Conservation (phyloP, 2,113 vertebrate species). For the Stigmatopora argus region DNA sequence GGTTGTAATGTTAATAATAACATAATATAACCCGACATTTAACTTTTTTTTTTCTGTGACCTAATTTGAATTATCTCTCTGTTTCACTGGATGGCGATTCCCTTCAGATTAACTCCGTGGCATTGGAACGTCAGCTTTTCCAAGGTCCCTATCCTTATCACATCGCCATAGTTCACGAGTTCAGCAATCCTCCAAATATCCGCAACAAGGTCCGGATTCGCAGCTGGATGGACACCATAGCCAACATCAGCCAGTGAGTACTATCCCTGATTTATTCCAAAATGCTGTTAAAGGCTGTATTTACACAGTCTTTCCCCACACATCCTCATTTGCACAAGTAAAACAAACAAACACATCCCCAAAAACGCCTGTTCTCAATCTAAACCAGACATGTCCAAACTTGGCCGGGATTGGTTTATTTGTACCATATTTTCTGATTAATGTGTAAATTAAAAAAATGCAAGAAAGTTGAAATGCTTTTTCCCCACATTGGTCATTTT, state of each 20-base stretch:
- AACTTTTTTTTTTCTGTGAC: too few species aligned
- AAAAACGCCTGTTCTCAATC: too few species aligned
- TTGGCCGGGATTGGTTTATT: too few species aligned
- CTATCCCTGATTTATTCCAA: not conserved
- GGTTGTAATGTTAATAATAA: too few species aligned
- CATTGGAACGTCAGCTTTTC: constrained; percentile 89
- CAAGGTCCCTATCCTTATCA: constrained; percentile 96
- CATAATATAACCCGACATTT: not conserved
- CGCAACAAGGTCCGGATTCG: constrained; percentile 94
- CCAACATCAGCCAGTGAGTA: constrained; percentile 97
- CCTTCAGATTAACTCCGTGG: constrained; percentile 83
- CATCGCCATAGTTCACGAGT: constrained; percentile 94
- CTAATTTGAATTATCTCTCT: not conserved
- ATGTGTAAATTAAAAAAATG: too few species aligned
- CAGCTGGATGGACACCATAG: constrained; percentile 98
- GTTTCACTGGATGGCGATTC: not conserved
- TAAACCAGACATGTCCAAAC: too few species aligned
- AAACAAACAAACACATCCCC: too few species aligned
- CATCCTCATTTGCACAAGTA: too few species aligned
- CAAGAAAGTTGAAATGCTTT: too few species aligned
- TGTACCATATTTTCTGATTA: too few species aligned
- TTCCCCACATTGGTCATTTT: too few species aligned
- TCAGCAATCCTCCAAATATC: constrained; percentile 97
- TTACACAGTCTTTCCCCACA: not conserved
- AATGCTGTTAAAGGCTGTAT: not conserved